phyloP scores from a whole-genome alignment of 37 sponge, comb jelly and placozoan genomes.

The Mnemiopsis leidyi region DNA sequence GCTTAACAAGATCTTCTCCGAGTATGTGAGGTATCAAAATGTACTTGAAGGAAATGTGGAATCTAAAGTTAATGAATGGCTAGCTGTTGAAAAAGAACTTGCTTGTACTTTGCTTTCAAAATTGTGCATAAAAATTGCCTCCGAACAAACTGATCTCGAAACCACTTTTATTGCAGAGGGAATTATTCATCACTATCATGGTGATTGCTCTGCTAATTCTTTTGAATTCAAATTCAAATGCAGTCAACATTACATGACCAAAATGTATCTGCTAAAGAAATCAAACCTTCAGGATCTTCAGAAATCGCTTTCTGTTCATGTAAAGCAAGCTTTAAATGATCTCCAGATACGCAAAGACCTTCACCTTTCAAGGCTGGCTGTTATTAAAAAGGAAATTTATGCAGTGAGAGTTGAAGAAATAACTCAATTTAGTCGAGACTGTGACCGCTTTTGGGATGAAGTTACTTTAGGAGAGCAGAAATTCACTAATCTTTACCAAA shows the following conservation, averaged over 20 bases:
- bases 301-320: too few relatives aligned
- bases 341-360: neutral
- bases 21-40: neutral
- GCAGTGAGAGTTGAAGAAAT: neutral
- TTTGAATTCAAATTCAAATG: neutral
- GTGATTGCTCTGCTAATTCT: neutral
- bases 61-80: neutral
- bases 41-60: neutral
- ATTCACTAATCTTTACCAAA: neutral
- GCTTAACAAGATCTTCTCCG: neutral
- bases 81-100: neutral
- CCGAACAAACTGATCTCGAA: neutral
- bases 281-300: neutral
- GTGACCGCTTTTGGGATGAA: constrained; percentile 18
- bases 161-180: neutral
- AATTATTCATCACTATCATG: neutral
- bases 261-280: neutral
- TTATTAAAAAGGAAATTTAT: neutral
- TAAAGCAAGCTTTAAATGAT: neutral
- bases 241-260: neutral
- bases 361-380: neutral
- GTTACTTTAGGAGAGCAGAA: neutral
- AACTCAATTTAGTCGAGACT: neutral
- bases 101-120: neutral
- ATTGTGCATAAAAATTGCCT: neutral